Conservation (phyloP, 2,888 invertebrate genomes). For the Ariolimax columbianus region DNA sequence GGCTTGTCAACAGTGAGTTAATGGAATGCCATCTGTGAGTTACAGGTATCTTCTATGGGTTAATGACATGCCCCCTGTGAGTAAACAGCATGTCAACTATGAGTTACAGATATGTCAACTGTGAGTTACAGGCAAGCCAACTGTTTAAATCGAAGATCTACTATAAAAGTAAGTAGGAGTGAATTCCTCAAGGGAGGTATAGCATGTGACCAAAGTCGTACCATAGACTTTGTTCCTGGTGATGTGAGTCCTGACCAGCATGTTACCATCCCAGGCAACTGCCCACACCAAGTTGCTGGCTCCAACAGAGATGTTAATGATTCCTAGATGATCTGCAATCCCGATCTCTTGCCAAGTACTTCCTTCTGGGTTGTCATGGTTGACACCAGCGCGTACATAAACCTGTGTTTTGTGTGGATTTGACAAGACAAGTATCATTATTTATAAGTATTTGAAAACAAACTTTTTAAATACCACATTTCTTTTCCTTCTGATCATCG, state of each 20-base stretch:
- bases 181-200: background rate
- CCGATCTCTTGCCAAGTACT: slow-evolving; percentile 83
- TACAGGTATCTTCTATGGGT: too few species aligned
- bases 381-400: slow-evolving; percentile 91
- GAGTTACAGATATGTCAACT: too few species aligned
- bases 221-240: slow-evolving; percentile 87
- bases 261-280: slow-evolving; percentile 89
- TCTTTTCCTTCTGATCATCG: too few species aligned
- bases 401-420: slow-evolving; percentile 81
- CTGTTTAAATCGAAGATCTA: too few species aligned
- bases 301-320: slow-evolving; percentile 91
- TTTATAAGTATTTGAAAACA: too few species aligned
- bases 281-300: slow-evolving; percentile 93
- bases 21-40: too few species aligned
- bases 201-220: slow-evolving; percentile 67
- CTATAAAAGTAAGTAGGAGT: too few species aligned
- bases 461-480: too few species aligned
- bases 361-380: slow-evolving; percentile 90
- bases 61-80: too few species aligned
- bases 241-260: slow-evolving; percentile 89
- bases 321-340: slow-evolving; percentile 85
- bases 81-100: too few species aligned
- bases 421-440: background rate
- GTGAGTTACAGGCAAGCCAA: too few species aligned
- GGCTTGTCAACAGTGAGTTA: too few species aligned